phyloP scores from a whole-genome alignment of 2,113 vertebrate genomes.

The Odobenus rosmarus region DNA sequence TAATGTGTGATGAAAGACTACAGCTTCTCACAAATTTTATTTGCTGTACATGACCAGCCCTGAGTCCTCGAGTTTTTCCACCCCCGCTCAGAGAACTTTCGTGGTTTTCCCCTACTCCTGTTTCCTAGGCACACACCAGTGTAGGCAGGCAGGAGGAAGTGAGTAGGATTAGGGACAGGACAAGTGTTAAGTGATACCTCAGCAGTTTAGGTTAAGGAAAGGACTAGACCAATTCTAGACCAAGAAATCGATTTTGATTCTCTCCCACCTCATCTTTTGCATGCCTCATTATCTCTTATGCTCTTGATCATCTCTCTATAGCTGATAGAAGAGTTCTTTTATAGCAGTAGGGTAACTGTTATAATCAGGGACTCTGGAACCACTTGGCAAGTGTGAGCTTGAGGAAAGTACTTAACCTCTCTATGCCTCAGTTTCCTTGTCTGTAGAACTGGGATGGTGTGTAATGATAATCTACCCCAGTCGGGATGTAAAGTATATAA shows the following conservation, averaged over 20 bases:
- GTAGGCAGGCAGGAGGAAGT: not conserved
- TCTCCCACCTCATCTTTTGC: not conserved
- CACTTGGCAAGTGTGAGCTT: not conserved
- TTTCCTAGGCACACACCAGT: not conserved
- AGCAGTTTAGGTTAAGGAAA: not conserved
- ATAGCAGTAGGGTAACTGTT: not conserved
- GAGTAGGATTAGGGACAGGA: not conserved
- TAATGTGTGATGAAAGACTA: not conserved
- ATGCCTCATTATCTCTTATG: not conserved
- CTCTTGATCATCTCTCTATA: not conserved
- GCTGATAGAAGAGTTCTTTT: not conserved
- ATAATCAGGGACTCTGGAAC: not conserved
- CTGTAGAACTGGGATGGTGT: not conserved
- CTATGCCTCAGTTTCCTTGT: not conserved
- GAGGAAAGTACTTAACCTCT: not conserved
- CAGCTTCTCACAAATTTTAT: not conserved
- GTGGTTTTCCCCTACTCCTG: not conserved
- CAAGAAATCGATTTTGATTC: not conserved
- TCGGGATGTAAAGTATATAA: not conserved
- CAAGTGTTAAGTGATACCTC: not conserved
- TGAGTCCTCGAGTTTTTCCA: not conserved
- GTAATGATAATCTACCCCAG: not conserved
- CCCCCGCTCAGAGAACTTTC: not conserved
- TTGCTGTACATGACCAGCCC: not conserved
- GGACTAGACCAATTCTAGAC: not conserved